A percentile compares a stretch with the other conserved stretches of the same genome.
phyloP scores from a whole-genome alignment of 2,888 invertebrate genomes.

The Melanostoma mellinum region DNA sequence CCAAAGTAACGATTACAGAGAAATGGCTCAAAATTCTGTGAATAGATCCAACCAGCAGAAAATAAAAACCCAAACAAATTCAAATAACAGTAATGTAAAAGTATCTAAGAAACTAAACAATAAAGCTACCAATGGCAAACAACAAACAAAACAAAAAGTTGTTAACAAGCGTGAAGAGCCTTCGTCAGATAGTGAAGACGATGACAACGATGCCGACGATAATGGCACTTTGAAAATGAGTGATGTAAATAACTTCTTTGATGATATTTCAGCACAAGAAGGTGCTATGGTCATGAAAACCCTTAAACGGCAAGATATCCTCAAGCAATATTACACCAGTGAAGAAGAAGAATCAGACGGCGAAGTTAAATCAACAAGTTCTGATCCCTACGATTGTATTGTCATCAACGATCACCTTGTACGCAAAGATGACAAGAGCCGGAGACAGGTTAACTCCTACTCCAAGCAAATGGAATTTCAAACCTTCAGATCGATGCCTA shows the following conservation, averaged over 20 bases:
- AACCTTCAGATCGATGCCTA: conserved; percentile 77
- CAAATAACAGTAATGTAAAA: conserved; percentile 74
- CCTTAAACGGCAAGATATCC: conserved; percentile 88
- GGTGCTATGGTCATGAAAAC: conserved; percentile 87
- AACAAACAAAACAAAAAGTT: conserved; percentile 40
- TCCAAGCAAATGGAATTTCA: conserved; percentile 82
- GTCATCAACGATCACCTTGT: conserved; percentile 90
- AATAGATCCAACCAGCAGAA: conserved; percentile 46
- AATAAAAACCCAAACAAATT: conserved; percentile 32
- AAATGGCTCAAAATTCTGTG: conserved; percentile 15
- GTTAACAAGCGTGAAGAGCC: conserved; percentile 33
- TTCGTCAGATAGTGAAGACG: conserved; percentile 73
- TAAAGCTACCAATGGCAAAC: conserved; percentile 36
- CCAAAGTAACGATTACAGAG: conserved; percentile 73
- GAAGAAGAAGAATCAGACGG: conserved; percentile 85
- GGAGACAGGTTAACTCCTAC: conserved; percentile 78
- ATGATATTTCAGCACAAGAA: conserved; percentile 74
- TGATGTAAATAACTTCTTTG: conserved; percentile 84
- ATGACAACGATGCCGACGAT: conserved; percentile 77
- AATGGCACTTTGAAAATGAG: conserved; percentile 81
- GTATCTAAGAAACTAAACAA: conserved; percentile 82
- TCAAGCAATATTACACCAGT: conserved; percentile 87
- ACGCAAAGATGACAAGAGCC: conserved; percentile 82
- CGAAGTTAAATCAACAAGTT: conserved; percentile 85
- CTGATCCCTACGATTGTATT: conserved; percentile 91